phyloP scores from a whole-genome alignment of 2,113 vertebrate species.

The Oceanites oceanicus region DNA sequence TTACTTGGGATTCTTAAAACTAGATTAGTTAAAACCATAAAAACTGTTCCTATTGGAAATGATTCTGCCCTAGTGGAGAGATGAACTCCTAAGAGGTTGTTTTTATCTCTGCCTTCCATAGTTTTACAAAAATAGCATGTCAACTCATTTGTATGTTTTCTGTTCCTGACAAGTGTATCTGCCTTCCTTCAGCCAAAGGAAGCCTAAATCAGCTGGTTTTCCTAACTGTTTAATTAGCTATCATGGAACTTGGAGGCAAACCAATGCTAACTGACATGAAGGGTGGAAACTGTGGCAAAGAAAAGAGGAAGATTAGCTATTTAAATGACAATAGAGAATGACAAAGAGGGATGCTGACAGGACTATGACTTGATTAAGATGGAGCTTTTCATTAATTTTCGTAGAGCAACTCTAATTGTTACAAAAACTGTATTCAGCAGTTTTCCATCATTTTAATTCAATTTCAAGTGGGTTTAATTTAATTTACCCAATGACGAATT shows the following conservation, averaged over 20 bases:
- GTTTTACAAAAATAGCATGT: background rate
- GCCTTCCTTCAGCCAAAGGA: conserved; percentile 19
- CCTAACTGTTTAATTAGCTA: conserved; percentile 1
- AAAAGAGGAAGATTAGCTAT: conserved; percentile 49
- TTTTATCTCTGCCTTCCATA: background rate
- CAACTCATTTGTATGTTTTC: background rate
- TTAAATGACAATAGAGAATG: conserved; percentile 64
- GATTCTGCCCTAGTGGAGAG: background rate
- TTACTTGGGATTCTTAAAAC: background rate
- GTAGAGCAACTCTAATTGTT: conserved; percentile 54
- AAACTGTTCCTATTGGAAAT: background rate
- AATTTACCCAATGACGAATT: conserved; percentile 67
- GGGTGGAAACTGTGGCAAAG: conserved; percentile 5
- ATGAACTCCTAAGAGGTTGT: background rate
- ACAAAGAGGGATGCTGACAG: conserved; percentile 62
- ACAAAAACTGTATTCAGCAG: conserved; percentile 68
- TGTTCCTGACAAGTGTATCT: background rate
- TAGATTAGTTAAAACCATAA: background rate
- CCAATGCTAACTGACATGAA: background rate
- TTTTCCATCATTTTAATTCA: conserved; percentile 77
- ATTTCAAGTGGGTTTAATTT: conserved; percentile 73
- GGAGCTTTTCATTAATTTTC: conserved; percentile 71
- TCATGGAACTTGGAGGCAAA: background rate
- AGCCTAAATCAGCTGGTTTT: conserved; percentile 11
- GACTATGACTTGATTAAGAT: conserved; percentile 70